phyloP scores from a whole-genome alignment of 2,113 vertebrate genomes.

The Saguinus midas region DNA sequence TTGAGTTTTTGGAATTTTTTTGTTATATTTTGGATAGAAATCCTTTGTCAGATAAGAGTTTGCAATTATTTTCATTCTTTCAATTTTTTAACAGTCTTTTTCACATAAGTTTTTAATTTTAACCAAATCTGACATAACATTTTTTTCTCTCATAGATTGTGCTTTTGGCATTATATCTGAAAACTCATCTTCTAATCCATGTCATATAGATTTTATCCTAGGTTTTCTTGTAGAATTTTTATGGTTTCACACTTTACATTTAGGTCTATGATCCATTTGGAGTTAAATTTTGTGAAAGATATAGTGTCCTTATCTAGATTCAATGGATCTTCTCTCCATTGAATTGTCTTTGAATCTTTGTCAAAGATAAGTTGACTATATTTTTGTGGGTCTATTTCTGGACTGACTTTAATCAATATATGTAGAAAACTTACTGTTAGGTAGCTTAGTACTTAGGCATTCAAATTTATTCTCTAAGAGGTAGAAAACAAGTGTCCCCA shows the following conservation, averaged over 20 bases:
- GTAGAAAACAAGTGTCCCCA: background rate
- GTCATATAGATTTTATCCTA: background rate
- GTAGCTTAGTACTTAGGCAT: background rate
- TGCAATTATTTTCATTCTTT: slow-evolving; percentile 16
- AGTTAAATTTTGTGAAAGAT: slow-evolving; percentile 8
- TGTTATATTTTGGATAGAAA: background rate
- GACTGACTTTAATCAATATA: background rate
- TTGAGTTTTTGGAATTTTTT: background rate
- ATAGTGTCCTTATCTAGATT: background rate
- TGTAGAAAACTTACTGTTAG: background rate
- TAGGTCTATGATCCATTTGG: background rate
- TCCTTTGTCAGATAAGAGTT: background rate
- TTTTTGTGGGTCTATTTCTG: background rate
- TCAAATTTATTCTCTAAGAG: slow-evolving; percentile 16
- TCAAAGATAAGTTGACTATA: background rate
- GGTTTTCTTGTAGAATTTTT: background rate
- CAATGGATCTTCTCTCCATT: background rate
- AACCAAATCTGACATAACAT: background rate
- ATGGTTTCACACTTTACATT: background rate
- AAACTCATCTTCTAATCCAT: background rate
- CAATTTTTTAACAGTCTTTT: background rate
- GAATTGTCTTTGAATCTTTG: background rate
- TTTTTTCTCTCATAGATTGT: slow-evolving; percentile 4
- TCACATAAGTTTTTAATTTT: background rate
- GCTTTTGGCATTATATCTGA: background rate